A percentile compares a stretch with the other conserved stretches of the same genome.
Evolutionary conservation across 2,888 invertebrate genomes (phyloP).

Genomic region (Epirrhoe tristata): DNA sequence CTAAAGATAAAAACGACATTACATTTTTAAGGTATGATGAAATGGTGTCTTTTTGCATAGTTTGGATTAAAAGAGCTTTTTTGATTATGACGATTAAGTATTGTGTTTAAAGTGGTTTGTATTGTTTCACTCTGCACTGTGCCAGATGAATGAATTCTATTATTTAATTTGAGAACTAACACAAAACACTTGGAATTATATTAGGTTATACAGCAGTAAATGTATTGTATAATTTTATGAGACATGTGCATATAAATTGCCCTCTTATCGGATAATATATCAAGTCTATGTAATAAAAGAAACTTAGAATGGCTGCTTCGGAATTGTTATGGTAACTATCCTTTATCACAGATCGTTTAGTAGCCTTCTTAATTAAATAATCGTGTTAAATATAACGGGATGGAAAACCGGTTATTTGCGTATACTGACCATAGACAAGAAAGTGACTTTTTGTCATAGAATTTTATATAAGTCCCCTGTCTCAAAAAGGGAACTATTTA

Average conservation of each 20-base stretch:
- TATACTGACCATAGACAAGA: neutral
- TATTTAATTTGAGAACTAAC: neutral
- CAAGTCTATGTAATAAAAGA: constrained; percentile 9
- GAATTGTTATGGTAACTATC: neutral
- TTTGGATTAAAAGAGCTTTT: too few relatives aligned
- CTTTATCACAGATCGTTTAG: neutral
- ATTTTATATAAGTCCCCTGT: too few relatives aligned
- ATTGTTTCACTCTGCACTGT: too few relatives aligned
- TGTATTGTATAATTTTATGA: constrained; percentile 2
- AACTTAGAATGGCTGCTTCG: constrained; percentile 4
- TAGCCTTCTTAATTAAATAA: neutral
- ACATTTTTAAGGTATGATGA: too few relatives aligned
- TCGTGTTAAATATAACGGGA: neutral
- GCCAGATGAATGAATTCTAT: too few relatives aligned
- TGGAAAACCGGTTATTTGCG: neutral
- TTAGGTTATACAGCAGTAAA: neutral
- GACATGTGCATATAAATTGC: constrained; percentile 23
- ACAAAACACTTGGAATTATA: neutral
- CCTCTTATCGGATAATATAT: constrained; percentile 25
- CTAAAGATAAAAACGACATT: too few relatives aligned
- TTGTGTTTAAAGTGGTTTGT: too few relatives aligned
- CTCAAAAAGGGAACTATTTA: too few relatives aligned
- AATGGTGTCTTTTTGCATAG: too few relatives aligned
- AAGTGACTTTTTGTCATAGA: too few relatives aligned
- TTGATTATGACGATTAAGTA: too few relatives aligned